Base-by-base conservation (phyloP, 2,797 vertebrate species). In the Leptodactylus fallax region DNA sequence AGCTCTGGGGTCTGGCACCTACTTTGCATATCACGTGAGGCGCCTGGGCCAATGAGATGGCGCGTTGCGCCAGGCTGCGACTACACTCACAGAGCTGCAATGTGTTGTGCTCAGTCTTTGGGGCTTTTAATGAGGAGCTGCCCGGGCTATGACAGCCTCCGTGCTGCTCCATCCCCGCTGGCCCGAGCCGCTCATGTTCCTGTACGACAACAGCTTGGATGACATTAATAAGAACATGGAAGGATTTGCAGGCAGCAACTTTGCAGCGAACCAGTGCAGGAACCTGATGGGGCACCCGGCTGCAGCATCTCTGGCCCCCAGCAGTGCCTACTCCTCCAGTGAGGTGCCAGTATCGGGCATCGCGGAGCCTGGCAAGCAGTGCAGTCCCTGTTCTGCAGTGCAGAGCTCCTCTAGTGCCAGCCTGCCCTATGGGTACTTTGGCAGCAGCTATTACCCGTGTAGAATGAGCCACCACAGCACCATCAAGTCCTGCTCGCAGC, bases 171-270 rank as follows among this genome's bases (percentile, higher is more conserved):
- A 98, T 93, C 97, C 98, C 93, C 98, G 97, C 97, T 99, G 98
- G 98, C 96, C 98, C 95, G 98, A 99, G 96, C 98, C 98, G 95
- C 96, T 99, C 95, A 99, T 99, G 98, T 99, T 99, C 90, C 97
- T 99, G 91, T 99, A 98, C 96, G 98, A 99, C 96, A 97, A 96
- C 97, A 94, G 94, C 90, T 94, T 96, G 94, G 97, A 99, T 94
- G 98, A 99, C 90, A 96, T 97, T 94, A 97, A 95, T 95, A 98
- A 98, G 95, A 99, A 96, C 95, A 99, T 99, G 98, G 98, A 99
- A 92, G 97, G 94, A 13, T 95, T 95, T 91, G 93, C 93, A 87
- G 93, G 94, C 91, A 96, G 97, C 90, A 98, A 97, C 94, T 97
- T 97, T 87, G 96, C 97, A 65, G 97, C 97, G 56, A 98, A 96